These are phyloP conservation scores for Porites lutea DNA, from an alignment of 64 coral and sea anemone species.

Conservation along the genomic window DNA sequence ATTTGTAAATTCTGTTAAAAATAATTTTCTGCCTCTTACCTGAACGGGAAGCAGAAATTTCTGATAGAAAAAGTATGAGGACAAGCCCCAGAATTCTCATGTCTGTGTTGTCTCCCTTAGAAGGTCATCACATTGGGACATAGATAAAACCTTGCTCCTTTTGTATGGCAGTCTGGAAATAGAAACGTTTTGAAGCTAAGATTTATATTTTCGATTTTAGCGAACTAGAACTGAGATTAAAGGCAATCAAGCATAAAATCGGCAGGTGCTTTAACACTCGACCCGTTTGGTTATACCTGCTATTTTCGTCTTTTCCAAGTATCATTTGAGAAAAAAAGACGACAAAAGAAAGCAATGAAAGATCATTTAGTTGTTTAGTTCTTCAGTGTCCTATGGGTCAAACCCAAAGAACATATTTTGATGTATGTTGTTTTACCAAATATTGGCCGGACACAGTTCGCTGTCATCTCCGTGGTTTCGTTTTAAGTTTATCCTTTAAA, in stretches of 20 bases:
- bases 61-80: background rate
- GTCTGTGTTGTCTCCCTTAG: background rate
- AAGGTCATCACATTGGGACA: background rate
- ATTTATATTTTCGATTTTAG: background rate
- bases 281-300: background rate
- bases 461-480: too few relatives aligned
- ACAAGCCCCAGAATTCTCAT: constrained; percentile 10
- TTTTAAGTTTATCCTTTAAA: too few relatives aligned
- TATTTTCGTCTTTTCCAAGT: background rate
- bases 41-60: constrained; percentile 21
- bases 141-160: background rate
- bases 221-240: background rate
- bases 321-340: background rate
- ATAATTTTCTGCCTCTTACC: background rate
- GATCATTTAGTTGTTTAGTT: background rate
- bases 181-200: background rate
- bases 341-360: background rate
- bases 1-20: too few relatives aligned
- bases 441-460: too few relatives aligned
- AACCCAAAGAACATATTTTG: too few relatives aligned
- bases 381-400: background rate
- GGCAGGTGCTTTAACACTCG: constrained; percentile 11
- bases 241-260: constrained; percentile 6
- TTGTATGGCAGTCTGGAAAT: too few relatives aligned
- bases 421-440: too few relatives aligned